A percentile compares a stretch with the other conserved stretches of the same genome.
Evolutionary conservation across 1,140 invertebrate species (phyloP).

Genomic region (Lysiphlebus fabarum): DNA sequence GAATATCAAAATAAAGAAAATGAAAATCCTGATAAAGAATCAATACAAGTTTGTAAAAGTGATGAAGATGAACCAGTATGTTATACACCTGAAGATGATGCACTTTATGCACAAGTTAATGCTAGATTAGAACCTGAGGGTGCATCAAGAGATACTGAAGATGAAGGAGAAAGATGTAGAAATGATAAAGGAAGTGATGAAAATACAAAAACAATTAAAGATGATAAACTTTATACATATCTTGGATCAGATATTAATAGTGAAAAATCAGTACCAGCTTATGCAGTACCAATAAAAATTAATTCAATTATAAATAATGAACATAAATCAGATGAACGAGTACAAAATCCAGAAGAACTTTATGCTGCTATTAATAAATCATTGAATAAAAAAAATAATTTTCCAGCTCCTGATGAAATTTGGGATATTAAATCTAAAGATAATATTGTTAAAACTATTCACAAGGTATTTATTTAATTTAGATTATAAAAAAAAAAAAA

Average conservation of each 20-base stretch:
- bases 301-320: slow-evolving; percentile 40
- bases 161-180: slow-evolving; percentile 41
- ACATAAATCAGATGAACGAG: slow-evolving; percentile 32
- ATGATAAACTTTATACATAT: too few species aligned
- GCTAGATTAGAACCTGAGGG: slow-evolving; percentile 49
- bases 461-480: slow-evolving; percentile 29
- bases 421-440: slow-evolving; percentile 41
- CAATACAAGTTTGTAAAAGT: slow-evolving; percentile 28
- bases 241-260: too few species aligned
- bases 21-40: slow-evolving; percentile 60
- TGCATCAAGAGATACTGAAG: slow-evolving; percentile 48
- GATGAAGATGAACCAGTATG: slow-evolving; percentile 22
- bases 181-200: neutral
- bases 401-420: slow-evolving; percentile 42
- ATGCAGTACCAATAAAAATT: slow-evolving; percentile 34
- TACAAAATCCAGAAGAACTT: slow-evolving; percentile 43
- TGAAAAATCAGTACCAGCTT: slow-evolving; percentile 21
- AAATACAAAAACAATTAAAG: slow-evolving; percentile 9
- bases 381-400: slow-evolving; percentile 36
- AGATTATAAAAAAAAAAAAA: too few species aligned
- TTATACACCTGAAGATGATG: slow-evolving; percentile 42
- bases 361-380: slow-evolving; percentile 52
- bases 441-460: slow-evolving; percentile 32
- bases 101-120: slow-evolving; percentile 49
- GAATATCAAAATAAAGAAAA: slow-evolving; percentile 69